Percentiles rank a stretch among this genome's conserved stretches.
Conservation (phyloP, 2,888 invertebrate species). For the Amblyjoppa fuscipennis region DNA sequence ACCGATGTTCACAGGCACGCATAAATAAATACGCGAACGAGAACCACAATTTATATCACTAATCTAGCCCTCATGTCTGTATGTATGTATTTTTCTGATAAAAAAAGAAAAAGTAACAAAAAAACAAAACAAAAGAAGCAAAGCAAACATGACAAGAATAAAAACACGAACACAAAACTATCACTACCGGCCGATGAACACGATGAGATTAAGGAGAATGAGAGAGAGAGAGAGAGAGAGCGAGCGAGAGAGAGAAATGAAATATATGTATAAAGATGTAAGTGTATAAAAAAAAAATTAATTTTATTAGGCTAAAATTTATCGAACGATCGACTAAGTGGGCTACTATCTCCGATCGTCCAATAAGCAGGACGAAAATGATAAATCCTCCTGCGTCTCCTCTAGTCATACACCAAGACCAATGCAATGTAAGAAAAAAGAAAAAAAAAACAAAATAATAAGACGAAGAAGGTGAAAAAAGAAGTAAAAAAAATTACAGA, state of each 20-base stretch:
- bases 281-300: constrained; percentile 57
- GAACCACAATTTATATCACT: constrained; percentile 57
- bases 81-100: constrained; percentile 63
- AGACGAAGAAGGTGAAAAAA: constrained; percentile 29
- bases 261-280: constrained; percentile 57
- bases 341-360: constrained; percentile 51
- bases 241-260: not conserved
- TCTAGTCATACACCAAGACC: constrained; percentile 67
- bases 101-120: constrained; percentile 30
- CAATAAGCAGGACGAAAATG: constrained; percentile 40
- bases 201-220: constrained; percentile 37
- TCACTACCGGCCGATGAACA: constrained; percentile 45
- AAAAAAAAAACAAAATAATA: constrained; percentile 11
- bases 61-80: constrained; percentile 47
- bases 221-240: not conserved
- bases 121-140: constrained; percentile 15
- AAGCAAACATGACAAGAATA: constrained; percentile 28
- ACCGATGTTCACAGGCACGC: constrained; percentile 40
- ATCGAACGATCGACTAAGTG: constrained; percentile 49
- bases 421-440: constrained; percentile 64
- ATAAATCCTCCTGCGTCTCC: constrained; percentile 58
- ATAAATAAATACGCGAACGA: constrained; percentile 39
- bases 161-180: constrained; percentile 51
- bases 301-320: constrained; percentile 57
- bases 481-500: constrained; percentile 18